These are phyloP conservation scores for Lypha dubia DNA, from an alignment of 2,888 invertebrate species.

Conservation along the genomic window DNA sequence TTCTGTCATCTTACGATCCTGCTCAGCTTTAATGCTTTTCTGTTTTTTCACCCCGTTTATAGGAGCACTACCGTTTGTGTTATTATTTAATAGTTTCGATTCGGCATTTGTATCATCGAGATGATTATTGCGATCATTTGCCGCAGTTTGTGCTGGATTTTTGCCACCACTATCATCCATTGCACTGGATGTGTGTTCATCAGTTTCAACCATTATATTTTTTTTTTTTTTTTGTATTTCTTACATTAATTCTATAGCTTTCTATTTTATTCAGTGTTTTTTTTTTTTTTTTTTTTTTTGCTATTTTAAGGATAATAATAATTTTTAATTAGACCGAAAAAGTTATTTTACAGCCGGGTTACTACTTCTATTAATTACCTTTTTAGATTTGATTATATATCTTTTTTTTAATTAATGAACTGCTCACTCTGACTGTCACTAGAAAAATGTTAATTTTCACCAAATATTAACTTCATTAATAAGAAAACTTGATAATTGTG, in stretches of 20 bases:
- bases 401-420: conserved; percentile 41
- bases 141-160: conserved; percentile 1
- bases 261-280: background rate
- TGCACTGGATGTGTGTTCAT: conserved; percentile 52
- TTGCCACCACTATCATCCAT: conserved; percentile 40
- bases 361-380: background rate
- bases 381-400: background rate
- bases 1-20: conserved; percentile 79
- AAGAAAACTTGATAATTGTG: conserved; percentile 22
- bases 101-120: conserved; percentile 68
- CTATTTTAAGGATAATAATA: conserved; percentile 13
- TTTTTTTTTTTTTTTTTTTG: background rate
- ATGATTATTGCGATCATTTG: conserved; percentile 61
- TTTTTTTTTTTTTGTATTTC: background rate
- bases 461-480: conserved; percentile 58
- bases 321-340: too few relatives aligned
- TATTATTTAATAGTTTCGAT: conserved; percentile 76
- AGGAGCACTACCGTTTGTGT: conserved; percentile 60
- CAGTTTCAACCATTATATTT: conserved; percentile 72
- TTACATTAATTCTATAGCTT: background rate
- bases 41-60: conserved; percentile 72
- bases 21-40: conserved; percentile 77
- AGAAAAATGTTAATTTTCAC: conserved; percentile 57
- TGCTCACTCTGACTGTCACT: conserved; percentile 39
- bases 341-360: background rate